Evolutionary conservation across 2,888 invertebrate species (phyloP), one percentile per base, ranked within the genome.

Genomic region (Sarcophaga rosellei): DNA sequence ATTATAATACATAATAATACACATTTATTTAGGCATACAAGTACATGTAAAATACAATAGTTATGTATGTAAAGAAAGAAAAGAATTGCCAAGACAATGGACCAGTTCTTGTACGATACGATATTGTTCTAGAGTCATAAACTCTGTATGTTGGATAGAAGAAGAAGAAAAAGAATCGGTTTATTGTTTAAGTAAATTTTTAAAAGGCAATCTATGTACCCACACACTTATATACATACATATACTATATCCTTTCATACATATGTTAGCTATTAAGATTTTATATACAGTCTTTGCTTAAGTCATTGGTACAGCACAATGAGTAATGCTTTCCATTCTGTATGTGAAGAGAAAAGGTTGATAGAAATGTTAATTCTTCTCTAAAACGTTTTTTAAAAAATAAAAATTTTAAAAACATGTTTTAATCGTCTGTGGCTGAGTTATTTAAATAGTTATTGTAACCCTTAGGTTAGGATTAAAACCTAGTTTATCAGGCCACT

Each of bases 171-270:
- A 25, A 57, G n/a, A 74, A 57, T 66, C 66, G 47, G n/a, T 76
- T 6, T 66, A 66, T 65, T 66, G 76, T 66, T 62, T 45, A 62
- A 62, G 23, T 62, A 53, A 53, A 73, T 62, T 73, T 62, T 45
- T 45, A 21, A 59, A 10, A 62, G 21, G 17, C 61, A 70, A 10
- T 57, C 68, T 47, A 21, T 68, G 35, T 35, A 35, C 35, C 35
- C 2, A 35, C 10, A 35, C 10, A 35, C 23, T 2, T 35, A 25
- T 1, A 1, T 25, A 35, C 35, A 35, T 6, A 35, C 6, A 15
- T 11, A n/a, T 8, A 66, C 3, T 10, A 44, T 66, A 0, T 35
- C 8, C 35, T 35, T 23, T 11, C 23, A 63, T 63, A 11, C 8
- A 35, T 8, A 10, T 35, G 53, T 12, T 53, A 15, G 0, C 5